Percentiles rank a stretch among this genome's conserved stretches.
These are phyloP conservation scores for Sebastolobus alascanus DNA, from an alignment of 2,797 vertebrate species.

Conservation along the genomic window DNA sequence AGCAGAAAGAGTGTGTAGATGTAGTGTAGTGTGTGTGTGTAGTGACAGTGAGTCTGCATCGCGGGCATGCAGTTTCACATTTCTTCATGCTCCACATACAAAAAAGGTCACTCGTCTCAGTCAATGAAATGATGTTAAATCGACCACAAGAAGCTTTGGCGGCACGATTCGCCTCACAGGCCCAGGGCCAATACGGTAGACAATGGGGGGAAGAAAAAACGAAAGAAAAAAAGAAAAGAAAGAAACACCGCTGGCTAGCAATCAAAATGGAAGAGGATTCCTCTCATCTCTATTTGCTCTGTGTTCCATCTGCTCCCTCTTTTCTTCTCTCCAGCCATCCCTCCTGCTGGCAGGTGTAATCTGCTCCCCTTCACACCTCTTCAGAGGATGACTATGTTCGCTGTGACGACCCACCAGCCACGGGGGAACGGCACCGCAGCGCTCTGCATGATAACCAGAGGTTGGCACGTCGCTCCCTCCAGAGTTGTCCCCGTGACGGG, in stretches of 20 bases:
- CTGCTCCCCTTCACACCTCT: slow-evolving; percentile 80
- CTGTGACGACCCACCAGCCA: slow-evolving; percentile 62
- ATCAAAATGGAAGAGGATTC: slow-evolving; percentile 71
- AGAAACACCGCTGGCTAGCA: slow-evolving; percentile 62
- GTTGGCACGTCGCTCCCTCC: slow-evolving; percentile 46
- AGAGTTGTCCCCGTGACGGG: slow-evolving; percentile 45
- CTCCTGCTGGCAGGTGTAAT: slow-evolving; percentile 81
- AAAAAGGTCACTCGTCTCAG: slow-evolving; percentile 79
- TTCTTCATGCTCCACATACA: slow-evolving; percentile 79
- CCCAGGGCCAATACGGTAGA: slow-evolving; percentile 52
- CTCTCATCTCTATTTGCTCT: slow-evolving; percentile 65
- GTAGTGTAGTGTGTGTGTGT: slow-evolving; percentile 16
- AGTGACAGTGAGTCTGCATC: slow-evolving; percentile 45
- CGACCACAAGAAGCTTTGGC: slow-evolving; percentile 68
- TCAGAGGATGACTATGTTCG: slow-evolving; percentile 67
- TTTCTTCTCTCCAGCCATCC: slow-evolving; percentile 53
- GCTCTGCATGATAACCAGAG: slow-evolving; percentile 65
- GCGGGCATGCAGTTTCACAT: slow-evolving; percentile 50
- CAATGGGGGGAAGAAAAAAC: slow-evolving; percentile 48
- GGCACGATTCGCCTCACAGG: slow-evolving; percentile 53
- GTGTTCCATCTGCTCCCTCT: slow-evolving; percentile 53
- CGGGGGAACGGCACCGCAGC: slow-evolving; percentile 27
- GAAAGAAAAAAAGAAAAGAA: slow-evolving; percentile 12
- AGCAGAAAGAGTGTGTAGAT: slow-evolving; percentile 38
- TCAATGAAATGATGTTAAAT: slow-evolving; percentile 81